Evolutionary conservation across 2,797 vertebrate species (phyloP).

Genomic region (Mormyrops attenuatus): DNA sequence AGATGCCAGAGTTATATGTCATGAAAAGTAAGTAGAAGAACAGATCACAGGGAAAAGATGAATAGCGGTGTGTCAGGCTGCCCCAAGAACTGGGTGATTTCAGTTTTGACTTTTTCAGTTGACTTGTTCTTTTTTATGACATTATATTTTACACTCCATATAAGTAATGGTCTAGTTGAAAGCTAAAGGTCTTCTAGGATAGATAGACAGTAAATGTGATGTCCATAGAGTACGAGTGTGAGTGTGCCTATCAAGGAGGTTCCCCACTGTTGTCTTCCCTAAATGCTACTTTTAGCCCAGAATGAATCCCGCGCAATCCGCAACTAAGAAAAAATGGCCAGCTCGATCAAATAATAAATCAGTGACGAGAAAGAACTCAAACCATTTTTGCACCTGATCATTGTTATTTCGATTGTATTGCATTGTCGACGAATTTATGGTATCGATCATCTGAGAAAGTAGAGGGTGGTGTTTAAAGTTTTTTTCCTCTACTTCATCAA

Average conservation of each 20-base stretch:
- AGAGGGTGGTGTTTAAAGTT: not conserved
- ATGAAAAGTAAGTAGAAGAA: slow-evolving; percentile 38
- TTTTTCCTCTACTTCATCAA: not conserved
- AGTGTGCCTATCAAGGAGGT: not conserved
- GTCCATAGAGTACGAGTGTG: not conserved
- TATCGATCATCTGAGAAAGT: not conserved
- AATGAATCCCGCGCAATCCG: not conserved
- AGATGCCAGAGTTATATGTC: slow-evolving; percentile 49
- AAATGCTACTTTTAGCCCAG: not conserved
- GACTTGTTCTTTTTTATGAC: slow-evolving; percentile 2
- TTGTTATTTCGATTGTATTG: not conserved
- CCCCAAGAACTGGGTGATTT: slow-evolving; percentile 35
- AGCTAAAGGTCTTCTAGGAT: not conserved
- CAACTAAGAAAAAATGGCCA: not conserved
- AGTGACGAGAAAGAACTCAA: not conserved
- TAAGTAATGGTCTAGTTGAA: not conserved
- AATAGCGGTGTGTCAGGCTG: slow-evolving; percentile 40
- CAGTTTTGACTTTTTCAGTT: slow-evolving; percentile 12
- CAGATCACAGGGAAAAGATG: slow-evolving; percentile 48
- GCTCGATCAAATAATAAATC: not conserved
- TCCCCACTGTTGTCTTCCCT: not conserved
- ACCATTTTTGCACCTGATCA: not conserved
- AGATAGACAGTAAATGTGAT: not conserved
- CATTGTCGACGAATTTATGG: not conserved
- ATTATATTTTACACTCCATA: not conserved